Evolutionary conservation across 2,888 invertebrate species (phyloP).

Genomic region (Tenthredo scrophulariae): DNA sequence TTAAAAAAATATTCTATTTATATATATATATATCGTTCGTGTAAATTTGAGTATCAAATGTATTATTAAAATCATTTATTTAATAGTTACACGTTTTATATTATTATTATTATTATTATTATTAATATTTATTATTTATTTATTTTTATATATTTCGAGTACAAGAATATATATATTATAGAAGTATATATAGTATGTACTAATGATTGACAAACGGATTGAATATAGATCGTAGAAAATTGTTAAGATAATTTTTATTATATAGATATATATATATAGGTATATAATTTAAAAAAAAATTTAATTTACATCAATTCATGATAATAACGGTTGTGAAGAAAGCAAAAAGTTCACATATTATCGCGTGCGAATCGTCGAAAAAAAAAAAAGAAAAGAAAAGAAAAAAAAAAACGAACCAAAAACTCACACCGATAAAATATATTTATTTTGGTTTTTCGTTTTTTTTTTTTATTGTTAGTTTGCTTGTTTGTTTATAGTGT

Average conservation of each 20-base stretch:
- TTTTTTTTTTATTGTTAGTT: neutral
- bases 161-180: neutral
- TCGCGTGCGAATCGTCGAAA: neutral
- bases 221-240: neutral
- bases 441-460: neutral
- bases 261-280: neutral
- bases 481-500: neutral
- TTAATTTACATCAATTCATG: too few species aligned
- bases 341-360: neutral
- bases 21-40: neutral
- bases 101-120: neutral
- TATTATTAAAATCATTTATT: neutral
- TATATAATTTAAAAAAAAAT: too few species aligned
- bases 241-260: neutral
- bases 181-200: neutral
- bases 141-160: neutral
- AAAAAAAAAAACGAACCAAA: too few species aligned
- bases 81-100: neutral
- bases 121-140: neutral
- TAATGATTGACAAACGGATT: neutral
- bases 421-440: neutral
- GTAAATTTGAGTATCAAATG: constrained; percentile 3
- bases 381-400: neutral
- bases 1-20: neutral
- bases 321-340: neutral